Conservation (phyloP, 2,113 vertebrate genomes). For the Pogonocichla stellata region DNA sequence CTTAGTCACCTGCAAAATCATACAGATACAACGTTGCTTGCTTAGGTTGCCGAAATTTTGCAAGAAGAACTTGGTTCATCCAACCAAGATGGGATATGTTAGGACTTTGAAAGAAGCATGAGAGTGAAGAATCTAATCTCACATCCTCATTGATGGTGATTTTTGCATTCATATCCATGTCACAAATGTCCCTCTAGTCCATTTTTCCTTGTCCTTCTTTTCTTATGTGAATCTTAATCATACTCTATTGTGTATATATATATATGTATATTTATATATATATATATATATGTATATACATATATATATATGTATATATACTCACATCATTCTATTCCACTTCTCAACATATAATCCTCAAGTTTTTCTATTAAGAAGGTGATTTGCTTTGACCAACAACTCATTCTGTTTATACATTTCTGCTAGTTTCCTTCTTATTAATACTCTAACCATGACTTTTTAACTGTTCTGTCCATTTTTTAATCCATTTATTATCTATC, state of each 20-base stretch:
- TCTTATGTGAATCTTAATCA: background rate
- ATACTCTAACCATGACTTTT: background rate
- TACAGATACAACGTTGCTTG: background rate
- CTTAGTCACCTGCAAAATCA: background rate
- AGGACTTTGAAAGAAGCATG: rapidly evolving
- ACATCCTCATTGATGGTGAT: background rate
- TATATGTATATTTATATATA: too few relatives aligned
- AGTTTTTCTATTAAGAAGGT: background rate
- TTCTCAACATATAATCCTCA: background rate
- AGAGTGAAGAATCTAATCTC: background rate
- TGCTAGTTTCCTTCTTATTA: background rate
- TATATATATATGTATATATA: too few relatives aligned
- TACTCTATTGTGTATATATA: too few relatives aligned
- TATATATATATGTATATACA: too few relatives aligned
- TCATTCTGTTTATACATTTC: background rate
- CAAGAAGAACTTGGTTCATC: background rate
- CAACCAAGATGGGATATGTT: background rate
- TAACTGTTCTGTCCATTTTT: background rate
- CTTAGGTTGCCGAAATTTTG: background rate
- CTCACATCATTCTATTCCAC: background rate
- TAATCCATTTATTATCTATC: background rate
- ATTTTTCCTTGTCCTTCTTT: background rate
- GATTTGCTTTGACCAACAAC: background rate
- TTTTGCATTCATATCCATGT: background rate
- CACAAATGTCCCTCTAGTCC: background rate